Percentiles rank a stretch among this genome's conserved stretches.
These are phyloP conservation scores for Bryconaethiops microstoma DNA, from an alignment of 2,797 vertebrate genomes.

Conservation along the genomic window DNA sequence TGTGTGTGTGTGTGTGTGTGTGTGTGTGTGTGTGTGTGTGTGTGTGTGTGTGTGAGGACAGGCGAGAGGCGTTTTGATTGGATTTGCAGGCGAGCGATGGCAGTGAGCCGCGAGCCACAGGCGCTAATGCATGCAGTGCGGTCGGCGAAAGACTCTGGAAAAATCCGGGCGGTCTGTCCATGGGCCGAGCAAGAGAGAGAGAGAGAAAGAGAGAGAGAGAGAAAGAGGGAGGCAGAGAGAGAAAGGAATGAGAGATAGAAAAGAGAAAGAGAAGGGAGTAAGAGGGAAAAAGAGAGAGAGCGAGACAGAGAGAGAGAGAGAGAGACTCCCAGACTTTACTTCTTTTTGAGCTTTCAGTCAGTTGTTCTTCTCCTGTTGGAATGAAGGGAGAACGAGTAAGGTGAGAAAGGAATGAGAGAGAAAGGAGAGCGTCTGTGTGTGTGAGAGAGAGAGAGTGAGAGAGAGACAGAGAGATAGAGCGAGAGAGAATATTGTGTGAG, in stretches of 20 bases:
- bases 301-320: too few species aligned
- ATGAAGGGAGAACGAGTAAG: too few species aligned
- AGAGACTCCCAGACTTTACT: too few species aligned
- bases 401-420: too few species aligned
- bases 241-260: background rate
- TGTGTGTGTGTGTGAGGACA: background rate
- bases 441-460: constrained; percentile 3
- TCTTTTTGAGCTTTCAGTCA: too few species aligned
- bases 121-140: constrained; percentile 61
- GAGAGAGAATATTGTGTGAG: too few species aligned
- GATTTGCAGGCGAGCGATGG: constrained; percentile 65
- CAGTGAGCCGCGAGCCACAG: constrained; percentile 68
- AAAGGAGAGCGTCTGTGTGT: too few species aligned
- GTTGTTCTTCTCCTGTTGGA: too few species aligned
- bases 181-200: background rate
- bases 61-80: constrained; percentile 65
- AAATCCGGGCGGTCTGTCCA: constrained; percentile 15
- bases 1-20: background rate
- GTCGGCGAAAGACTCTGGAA: constrained; percentile 1
- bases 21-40: constrained; percentile 12
- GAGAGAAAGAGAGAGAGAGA: too few species aligned
- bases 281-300: background rate
- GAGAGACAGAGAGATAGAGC: background rate
- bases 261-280: background rate
- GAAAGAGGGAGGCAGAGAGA: constrained; percentile 5